A percentile compares a stretch with the other conserved stretches of the same genome.
Conservation (phyloP, 2,888 invertebrate species). For the Lamellibrachia satsuma region DNA sequence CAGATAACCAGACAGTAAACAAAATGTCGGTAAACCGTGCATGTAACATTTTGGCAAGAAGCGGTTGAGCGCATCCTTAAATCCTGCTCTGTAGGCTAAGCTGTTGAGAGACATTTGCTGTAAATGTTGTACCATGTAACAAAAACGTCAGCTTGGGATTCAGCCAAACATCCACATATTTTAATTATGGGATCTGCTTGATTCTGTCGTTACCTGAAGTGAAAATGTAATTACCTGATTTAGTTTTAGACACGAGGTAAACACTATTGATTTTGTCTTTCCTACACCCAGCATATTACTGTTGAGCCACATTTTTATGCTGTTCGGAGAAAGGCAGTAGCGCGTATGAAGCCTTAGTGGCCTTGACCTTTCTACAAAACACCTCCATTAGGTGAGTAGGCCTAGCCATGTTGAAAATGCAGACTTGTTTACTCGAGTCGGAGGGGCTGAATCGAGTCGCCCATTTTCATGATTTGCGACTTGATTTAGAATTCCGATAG, state of each 20-base stretch:
- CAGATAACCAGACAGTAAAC: not conserved
- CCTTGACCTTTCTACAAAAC: not conserved
- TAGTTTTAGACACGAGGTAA: not conserved
- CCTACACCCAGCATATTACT: not conserved
- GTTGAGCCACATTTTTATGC: not conserved
- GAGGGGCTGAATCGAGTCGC: no score
- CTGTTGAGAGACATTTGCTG: not conserved
- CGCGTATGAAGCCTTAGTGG: not conserved
- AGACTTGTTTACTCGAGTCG: no score
- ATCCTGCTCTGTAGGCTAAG: not conserved
- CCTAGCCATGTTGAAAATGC: no score
- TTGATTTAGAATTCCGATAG: no score
- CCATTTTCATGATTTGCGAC: no score
- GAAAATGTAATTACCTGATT: not conserved
- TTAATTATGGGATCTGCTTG: not conserved
- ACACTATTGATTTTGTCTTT: conserved; percentile 6
- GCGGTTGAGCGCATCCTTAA: not conserved
- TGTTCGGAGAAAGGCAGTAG: not conserved
- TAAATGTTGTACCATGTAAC: not conserved
- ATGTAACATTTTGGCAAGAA: not conserved
- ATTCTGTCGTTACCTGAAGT: not conserved
- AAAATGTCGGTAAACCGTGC: not conserved
- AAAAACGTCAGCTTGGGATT: not conserved
- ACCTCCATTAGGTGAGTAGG: not conserved
- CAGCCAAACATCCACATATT: not conserved